phyloP scores from a whole-genome alignment of 2,888 invertebrate species.

The Cepaea hortensis region DNA sequence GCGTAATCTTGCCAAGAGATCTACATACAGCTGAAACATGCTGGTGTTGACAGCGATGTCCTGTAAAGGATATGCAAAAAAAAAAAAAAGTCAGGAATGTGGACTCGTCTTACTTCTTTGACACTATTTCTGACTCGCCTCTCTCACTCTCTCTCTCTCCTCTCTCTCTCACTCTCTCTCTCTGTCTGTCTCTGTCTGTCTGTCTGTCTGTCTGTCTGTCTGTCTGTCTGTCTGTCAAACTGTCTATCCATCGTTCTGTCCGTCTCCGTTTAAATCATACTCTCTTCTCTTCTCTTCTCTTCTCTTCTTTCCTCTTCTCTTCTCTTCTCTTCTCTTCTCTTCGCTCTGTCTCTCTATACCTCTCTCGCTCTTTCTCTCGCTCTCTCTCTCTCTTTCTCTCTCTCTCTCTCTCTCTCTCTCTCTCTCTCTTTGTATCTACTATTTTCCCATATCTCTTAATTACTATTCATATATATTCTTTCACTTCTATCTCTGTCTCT shows the following conservation, averaged over 20 bases:
- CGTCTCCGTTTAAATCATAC: no score
- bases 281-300: no score
- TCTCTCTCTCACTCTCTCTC: slow-evolving; percentile 29
- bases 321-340: slow-evolving; percentile 19
- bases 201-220: not conserved
- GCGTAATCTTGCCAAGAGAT: no score
- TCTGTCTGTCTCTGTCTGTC: slow-evolving; percentile 12
- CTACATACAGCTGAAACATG: no score
- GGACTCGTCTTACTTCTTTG: not conserved
- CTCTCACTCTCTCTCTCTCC: not conserved
- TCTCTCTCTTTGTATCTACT: not conserved
- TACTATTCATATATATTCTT: not conserved
- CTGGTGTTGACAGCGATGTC: no score
- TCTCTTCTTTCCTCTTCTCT: slow-evolving; percentile 1
- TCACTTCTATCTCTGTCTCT: not conserved
- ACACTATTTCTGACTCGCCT: not conserved
- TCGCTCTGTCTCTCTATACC: slow-evolving; percentile 8
- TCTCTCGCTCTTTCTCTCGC: no score
- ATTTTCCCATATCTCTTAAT: not conserved
- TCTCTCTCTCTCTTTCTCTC: no score
- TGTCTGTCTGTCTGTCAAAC: no score
- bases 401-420: not conserved
- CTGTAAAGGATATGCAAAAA: no score
- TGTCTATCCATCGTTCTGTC: no score
- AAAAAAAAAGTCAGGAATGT: no score